Conservation (phyloP, 2,888 invertebrate species). For the Drosophila ustulata region DNA sequence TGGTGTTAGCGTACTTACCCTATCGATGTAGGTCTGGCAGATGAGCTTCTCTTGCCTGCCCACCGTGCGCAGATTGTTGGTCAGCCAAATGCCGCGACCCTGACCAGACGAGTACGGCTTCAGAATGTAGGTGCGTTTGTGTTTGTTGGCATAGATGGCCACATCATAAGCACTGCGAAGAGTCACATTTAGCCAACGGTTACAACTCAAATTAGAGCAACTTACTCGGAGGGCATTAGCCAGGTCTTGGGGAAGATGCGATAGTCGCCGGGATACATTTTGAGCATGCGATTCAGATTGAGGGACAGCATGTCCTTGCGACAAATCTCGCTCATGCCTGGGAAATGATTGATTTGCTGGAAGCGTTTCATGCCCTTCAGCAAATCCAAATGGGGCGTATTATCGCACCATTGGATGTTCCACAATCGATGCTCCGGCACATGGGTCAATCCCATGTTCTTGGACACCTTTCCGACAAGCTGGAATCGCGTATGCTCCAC, state of each 20-base stretch:
- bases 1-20: constrained; percentile 44
- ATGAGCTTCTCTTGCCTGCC: constrained; percentile 93
- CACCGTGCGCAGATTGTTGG: constrained; percentile 90
- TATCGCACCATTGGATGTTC: constrained; percentile 96
- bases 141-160: constrained; percentile 86
- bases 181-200: not conserved
- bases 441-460: constrained; percentile 79
- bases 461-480: constrained; percentile 78
- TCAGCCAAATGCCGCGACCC: constrained; percentile 94
- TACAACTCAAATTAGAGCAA: constrained; percentile 39
- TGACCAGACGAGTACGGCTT: constrained; percentile 97
- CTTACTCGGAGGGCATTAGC: constrained; percentile 96
- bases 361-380: constrained; percentile 96
- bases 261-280: constrained; percentile 94
- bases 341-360: constrained; percentile 97
- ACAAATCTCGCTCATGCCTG: constrained; percentile 94
- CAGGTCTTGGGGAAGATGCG: constrained; percentile 97
- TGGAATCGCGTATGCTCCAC: constrained; percentile 79
- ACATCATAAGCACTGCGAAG: constrained; percentile 89
- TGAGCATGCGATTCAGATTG: constrained; percentile 95
- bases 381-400: constrained; percentile 92
- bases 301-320: constrained; percentile 95
- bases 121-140: constrained; percentile 91
- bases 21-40: constrained; percentile 90
- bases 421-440: constrained; percentile 93